These are phyloP conservation scores for Chelon auratus DNA, from an alignment of 2,797 vertebrate species.

Conservation along the genomic window DNA sequence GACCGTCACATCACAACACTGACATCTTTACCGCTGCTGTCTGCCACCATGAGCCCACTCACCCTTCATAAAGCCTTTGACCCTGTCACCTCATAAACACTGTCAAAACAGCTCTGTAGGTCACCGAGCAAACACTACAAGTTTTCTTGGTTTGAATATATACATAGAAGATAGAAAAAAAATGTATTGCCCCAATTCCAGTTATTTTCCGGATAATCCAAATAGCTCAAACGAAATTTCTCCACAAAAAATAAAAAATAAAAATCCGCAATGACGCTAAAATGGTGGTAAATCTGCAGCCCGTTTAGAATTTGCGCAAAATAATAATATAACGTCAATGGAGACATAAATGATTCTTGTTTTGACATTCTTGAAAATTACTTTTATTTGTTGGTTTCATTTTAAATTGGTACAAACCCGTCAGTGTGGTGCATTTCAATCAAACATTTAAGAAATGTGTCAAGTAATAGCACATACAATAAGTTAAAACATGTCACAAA, in stretches of 20 bases:
- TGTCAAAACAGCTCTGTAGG: background rate
- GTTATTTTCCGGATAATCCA: too few species aligned
- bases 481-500: constrained; percentile 99
- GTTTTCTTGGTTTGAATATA: background rate
- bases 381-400: constrained; percentile 95
- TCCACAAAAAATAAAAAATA: background rate
- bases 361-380: constrained; percentile 94
- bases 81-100: constrained; percentile 38
- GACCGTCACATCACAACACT: constrained; percentile 73
- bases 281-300: background rate
- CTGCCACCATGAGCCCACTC: constrained; percentile 53
- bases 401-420: constrained; percentile 95
- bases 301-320: background rate
- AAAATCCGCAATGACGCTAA: background rate
- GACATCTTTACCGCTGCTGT: constrained; percentile 74
- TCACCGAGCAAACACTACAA: constrained; percentile 25
- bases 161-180: background rate
- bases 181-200: background rate
- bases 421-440: constrained; percentile 90
- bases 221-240: too few species aligned
- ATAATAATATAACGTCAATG: constrained; percentile 28
- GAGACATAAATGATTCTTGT: constrained; percentile 79
- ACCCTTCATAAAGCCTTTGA: constrained; percentile 63
- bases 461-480: constrained; percentile 98
- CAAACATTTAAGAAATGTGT: constrained; percentile 98